Evolutionary conservation across 2,888 invertebrate genomes (phyloP).

Genomic region (Ischnura elegans): DNA sequence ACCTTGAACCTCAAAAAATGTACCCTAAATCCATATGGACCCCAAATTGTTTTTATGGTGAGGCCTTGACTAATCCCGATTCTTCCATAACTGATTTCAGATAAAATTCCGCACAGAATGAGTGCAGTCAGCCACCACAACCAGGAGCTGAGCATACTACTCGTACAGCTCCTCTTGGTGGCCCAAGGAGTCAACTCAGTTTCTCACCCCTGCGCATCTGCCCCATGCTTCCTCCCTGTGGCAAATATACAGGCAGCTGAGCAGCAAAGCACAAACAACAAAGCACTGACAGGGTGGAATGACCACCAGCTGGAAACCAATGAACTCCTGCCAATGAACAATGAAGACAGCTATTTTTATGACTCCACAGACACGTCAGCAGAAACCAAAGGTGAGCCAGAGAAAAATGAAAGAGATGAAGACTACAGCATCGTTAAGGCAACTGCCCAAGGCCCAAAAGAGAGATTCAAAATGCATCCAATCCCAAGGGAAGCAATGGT

Average conservation of each 20-base stretch:
- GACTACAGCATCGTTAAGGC: background rate
- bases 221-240: background rate
- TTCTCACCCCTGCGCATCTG: slow-evolving; percentile 3
- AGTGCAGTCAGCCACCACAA: background rate
- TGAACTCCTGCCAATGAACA: background rate
- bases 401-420: background rate
- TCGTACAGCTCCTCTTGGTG: background rate
- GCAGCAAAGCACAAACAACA: background rate
- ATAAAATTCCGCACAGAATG: background rate
- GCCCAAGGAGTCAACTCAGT: slow-evolving; percentile 16
- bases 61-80: too few species aligned
- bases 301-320: background rate
- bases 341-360: background rate
- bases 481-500: background rate
- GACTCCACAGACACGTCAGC: background rate
- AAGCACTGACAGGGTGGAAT: background rate
- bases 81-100: background rate
- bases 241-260: background rate
- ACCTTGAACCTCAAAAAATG: too few species aligned
- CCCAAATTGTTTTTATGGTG: too few species aligned
- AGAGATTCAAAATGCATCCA: background rate
- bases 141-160: background rate
- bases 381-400: background rate
- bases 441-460: background rate
- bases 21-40: too few species aligned